Evolutionary conservation across 2,888 invertebrate species (phyloP).

Genomic region (Ceramica pisi): DNA sequence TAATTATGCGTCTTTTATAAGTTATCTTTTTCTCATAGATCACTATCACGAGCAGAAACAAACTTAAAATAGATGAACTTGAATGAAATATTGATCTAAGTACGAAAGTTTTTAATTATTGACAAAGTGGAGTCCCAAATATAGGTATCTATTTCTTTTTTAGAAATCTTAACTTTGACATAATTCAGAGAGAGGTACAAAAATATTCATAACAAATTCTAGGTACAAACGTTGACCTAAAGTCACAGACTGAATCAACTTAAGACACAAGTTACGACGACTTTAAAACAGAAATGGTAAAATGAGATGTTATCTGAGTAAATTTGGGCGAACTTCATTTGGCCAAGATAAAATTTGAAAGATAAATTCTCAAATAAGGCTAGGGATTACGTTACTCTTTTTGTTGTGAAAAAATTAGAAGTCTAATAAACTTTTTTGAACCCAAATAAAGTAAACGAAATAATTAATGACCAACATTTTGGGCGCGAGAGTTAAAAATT

Average conservation of each 20-base stretch:
- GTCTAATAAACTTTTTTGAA: constrained; percentile 38
- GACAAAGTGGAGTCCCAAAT: background rate
- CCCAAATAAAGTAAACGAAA: constrained; percentile 8
- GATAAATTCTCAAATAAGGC: constrained; percentile 58
- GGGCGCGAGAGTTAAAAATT: background rate
- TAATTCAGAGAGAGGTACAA: background rate
- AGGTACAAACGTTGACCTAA: constrained; percentile 8
- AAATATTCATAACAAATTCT: background rate
- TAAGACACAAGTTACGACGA: constrained; percentile 33
- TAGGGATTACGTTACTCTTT: constrained; percentile 37
- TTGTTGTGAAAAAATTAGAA: constrained; percentile 40
- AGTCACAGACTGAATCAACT: constrained; percentile 31
- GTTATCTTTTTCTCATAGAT: too few species aligned
- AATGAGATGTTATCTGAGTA: constrained; percentile 55
- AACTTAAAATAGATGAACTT: background rate
- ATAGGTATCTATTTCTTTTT: background rate
- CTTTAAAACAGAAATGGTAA: constrained; percentile 51
- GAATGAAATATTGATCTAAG: background rate
- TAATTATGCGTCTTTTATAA: too few species aligned
- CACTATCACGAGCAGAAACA: too few species aligned
- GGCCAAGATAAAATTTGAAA: constrained; percentile 47
- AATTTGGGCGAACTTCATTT: constrained; percentile 54
- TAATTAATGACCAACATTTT: constrained; percentile 32
- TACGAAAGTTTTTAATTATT: background rate
- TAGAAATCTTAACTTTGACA: constrained; percentile 12